Base-by-base conservation (phyloP, 2,888 invertebrate genomes). In the Leptinotarsa rubiginosa region DNA sequence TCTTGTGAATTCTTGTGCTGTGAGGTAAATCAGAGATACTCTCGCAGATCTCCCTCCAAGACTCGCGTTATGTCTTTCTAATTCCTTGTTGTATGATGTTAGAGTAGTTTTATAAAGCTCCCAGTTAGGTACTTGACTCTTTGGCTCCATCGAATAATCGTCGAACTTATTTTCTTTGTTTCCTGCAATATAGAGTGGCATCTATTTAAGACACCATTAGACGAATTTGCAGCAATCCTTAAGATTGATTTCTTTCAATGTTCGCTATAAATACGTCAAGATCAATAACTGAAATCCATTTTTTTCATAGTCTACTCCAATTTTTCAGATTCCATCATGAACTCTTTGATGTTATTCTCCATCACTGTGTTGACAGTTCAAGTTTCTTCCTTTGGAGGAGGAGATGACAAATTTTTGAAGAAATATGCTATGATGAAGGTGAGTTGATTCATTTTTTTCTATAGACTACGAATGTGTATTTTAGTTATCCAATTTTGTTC, bases 341-440 rank as follows among this genome's bases (percentile, higher is more conserved):
- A 80, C 75, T 66, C 67, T 62, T 31, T 80, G 52, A 54, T 65
- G n/a, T 68, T 70, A 47, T 52, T 74, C 18, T 69, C 73, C 41
- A 65, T 70, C 18, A 47, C 54, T 41, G 56, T 75, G 15, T 65
- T 75, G 52, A 54, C 80, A 54, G 56, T 76, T 3, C 64, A 86
- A 1, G 87, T 88, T 3, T 83, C 85, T 56, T 89, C 88, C 1
- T 86, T 91, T 75, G 90, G 90, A 47, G 90, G 91, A 80, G 91
- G 90, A 72, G 93, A 93, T 82, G 92, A 92, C 82, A 90, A 90
- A 81, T 92, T 92, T 83, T 90, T 93, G 83, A 92, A 92, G 83
- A 92, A 93, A 87, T 93, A 93, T 82, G 93, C 93, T 22, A 92
- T 93, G 91, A 90, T 93, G 90, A 93, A 93, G 91, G 93, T 92